Evolutionary conservation across 2,113 vertebrate genomes (phyloP), one percentile per base, ranked within the genome.

Genomic region (Conger conger): DNA sequence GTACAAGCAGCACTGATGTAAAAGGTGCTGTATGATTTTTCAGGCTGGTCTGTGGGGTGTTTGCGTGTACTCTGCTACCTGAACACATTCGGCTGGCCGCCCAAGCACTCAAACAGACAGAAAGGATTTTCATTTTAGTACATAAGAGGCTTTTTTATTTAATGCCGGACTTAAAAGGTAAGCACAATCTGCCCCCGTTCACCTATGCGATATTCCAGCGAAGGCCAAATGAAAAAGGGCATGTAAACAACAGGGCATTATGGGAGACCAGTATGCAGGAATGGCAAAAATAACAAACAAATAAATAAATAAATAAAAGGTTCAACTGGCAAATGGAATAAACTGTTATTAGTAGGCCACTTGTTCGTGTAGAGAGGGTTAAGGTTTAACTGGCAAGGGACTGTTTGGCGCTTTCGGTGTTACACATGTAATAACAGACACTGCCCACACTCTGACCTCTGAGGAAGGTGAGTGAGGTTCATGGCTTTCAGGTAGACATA

Each of bases 121-220:
- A 84, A 86, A 88, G 89, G 89, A 93, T 93, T 92, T 92, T 87
- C 86, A 89, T 89, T 80, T 90, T 87, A 85, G 80, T 84, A 84
- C 83, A 38, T 93, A 92, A 93, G 92, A 93, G 90, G 90, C 90
- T 91, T 93, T 93, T 79, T 89, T 84, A 76, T 53, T 54, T 92
- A 91, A 93, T 92, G 83, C 88, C 45, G 11, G 88, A 91, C 87
- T 91, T 90, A 92, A 88, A 92, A 91, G 90, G 90, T 91, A 89
- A 86, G 88, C 88, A 86, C 88, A 90, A 89, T 90, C 90, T 91
- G 90, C 87, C 80, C 82, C 81, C 17, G 0, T 89, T 90, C 90
- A 93, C 92, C 92, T 92, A 90, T 77, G 76, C 30, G 45, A 20
- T 73, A 50, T 16, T n/a, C 1, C 33, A 54, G 33, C 13, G 30